Percentiles rank a stretch among this genome's conserved stretches.
Evolutionary conservation across 1,140 invertebrate species (phyloP).

Genomic region (Temnothorax curvispinosus): DNA sequence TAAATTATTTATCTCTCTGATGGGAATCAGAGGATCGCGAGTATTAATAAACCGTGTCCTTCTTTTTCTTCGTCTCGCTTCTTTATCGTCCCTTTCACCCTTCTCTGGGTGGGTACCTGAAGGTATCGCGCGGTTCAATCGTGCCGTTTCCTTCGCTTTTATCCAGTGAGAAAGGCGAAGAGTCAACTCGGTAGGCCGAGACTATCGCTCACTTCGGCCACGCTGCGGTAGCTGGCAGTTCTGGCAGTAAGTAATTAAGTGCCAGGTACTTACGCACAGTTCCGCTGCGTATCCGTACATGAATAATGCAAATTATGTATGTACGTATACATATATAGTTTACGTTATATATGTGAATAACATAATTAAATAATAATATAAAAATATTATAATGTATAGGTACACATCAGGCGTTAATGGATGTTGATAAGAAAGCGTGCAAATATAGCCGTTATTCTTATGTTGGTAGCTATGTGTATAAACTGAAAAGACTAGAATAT

Average conservation of each 20-base stretch:
- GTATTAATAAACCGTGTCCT: conserved; percentile 31
- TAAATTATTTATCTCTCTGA: conserved; percentile 14
- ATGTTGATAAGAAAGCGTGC: conserved; percentile 40
- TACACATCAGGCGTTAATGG: conserved; percentile 60
- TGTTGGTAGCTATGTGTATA: not conserved
- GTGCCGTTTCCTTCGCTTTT: conserved; percentile 48
- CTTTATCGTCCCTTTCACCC: conserved; percentile 1
- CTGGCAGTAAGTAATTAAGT: conserved; percentile 77
- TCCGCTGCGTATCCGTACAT: conserved; percentile 65
- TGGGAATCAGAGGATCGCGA: conserved; percentile 16
- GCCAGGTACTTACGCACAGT: conserved; percentile 74
- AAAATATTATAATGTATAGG: not conserved
- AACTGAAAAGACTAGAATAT: not conserved
- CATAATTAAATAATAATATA: not conserved
- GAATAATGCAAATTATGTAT: conserved; percentile 64
- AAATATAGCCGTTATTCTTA: conserved; percentile 6
- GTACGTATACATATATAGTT: not conserved
- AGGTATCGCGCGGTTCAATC: conserved; percentile 29
- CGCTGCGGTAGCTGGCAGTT: conserved; percentile 73
- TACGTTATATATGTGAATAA: not conserved
- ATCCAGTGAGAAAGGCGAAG: conserved; percentile 54
- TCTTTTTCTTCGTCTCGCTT: conserved; percentile 15
- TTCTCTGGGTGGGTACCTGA: not conserved
- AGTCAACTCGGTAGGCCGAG: conserved; percentile 49
- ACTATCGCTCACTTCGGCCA: conserved; percentile 69